Conservation (phyloP, 2,888 invertebrate species). For the Spisula subtruncata region DNA sequence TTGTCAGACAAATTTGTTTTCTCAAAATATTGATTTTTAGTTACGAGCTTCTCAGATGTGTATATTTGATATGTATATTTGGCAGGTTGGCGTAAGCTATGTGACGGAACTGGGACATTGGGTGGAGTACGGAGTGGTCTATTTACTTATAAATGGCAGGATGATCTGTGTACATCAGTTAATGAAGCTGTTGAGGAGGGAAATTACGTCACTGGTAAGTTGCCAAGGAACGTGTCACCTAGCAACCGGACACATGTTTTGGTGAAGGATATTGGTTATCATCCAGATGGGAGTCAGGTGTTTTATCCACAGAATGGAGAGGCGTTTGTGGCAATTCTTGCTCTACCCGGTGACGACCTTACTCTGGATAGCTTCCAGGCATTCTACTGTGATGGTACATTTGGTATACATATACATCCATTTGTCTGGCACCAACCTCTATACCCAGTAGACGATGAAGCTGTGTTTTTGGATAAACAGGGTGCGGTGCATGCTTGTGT, state of each 20-base stretch:
- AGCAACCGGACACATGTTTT: conserved; percentile 72
- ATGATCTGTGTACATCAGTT: conserved; percentile 65
- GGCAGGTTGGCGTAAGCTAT: conserved; percentile 70
- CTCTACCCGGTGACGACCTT: conserved; percentile 73
- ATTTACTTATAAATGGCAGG: conserved; percentile 71
- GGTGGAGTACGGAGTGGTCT: conserved; percentile 71
- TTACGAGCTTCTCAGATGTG: no score
- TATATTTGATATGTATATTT: not conserved
- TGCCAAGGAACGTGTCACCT: conserved; percentile 65
- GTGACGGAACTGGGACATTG: conserved; percentile 68
- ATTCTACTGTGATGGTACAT: conserved; percentile 77
- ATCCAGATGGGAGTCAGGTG: conserved; percentile 77
- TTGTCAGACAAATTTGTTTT: no score
- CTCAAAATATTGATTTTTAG: no score
- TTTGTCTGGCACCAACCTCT: conserved; percentile 76
- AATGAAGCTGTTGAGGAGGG: conserved; percentile 71
- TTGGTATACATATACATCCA: conserved; percentile 75
- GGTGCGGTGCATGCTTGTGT: conserved; percentile 76
- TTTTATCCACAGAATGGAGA: conserved; percentile 71
- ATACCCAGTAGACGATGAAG: conserved; percentile 71
- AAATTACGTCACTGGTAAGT: conserved; percentile 70
- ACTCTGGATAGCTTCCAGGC: conserved; percentile 73
- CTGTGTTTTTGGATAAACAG: conserved; percentile 73
- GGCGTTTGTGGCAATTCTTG: conserved; percentile 69
- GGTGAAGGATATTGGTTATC: conserved; percentile 74